Percentiles rank a stretch among this genome's conserved stretches.
These are phyloP conservation scores for Eremophila alpestris DNA, from an alignment of 2,797 vertebrate genomes.

Conservation along the genomic window DNA sequence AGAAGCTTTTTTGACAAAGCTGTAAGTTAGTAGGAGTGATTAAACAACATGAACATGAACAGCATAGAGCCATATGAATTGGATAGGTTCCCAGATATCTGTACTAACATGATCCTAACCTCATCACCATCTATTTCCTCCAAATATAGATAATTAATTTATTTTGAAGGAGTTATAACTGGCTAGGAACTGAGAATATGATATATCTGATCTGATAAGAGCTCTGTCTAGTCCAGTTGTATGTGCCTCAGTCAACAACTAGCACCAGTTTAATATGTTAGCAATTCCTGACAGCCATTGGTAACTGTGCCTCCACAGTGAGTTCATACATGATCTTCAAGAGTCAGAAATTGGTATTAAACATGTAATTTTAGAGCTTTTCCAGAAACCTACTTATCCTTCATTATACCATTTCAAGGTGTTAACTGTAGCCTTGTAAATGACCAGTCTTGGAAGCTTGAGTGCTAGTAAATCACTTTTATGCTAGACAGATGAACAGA, in stretches of 20 bases:
- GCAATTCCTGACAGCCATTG: neutral
- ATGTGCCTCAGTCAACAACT: neutral
- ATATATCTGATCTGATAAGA: neutral
- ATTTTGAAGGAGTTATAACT: neutral
- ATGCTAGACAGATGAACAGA: neutral
- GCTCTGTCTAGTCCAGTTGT: neutral
- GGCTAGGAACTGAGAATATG: neutral
- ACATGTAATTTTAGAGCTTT: neutral
- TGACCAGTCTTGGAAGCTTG: neutral
- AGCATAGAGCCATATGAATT: neutral
- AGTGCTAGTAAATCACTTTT: slow-evolving; percentile 20
- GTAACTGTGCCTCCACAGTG: neutral
- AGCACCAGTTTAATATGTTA: neutral
- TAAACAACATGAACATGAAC: neutral
- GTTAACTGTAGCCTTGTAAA: slow-evolving; percentile 3
- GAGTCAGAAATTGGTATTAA: neutral
- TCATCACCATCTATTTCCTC: neutral
- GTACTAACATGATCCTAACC: neutral
- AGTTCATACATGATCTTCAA: neutral
- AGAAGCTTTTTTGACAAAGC: neutral
- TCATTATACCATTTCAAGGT: neutral
- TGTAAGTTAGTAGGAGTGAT: neutral
- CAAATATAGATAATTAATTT: neutral
- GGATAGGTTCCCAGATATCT: neutral
- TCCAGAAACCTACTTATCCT: neutral